Conservation (phyloP, 2,797 vertebrate genomes). For the Heliangelus exortis region DNA sequence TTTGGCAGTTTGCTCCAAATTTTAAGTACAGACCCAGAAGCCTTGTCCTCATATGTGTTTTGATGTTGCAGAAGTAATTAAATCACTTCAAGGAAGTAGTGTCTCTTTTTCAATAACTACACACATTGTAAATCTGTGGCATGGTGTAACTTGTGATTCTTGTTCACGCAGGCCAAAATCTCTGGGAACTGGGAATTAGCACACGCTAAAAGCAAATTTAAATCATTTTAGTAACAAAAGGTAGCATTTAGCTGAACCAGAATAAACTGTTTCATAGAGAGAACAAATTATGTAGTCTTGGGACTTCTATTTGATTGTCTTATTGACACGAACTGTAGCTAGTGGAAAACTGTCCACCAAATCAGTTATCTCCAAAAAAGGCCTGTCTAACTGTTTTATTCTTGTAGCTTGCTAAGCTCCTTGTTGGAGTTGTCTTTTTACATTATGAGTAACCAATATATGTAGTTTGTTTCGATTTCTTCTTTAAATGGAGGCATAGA, state of each 20-base stretch:
- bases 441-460: not conserved
- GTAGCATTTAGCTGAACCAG: not conserved
- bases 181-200: not conserved
- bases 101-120: not conserved
- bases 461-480: conserved; percentile 39
- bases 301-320: not conserved
- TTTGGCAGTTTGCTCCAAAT: not conserved
- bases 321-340: not conserved
- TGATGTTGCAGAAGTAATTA: not conserved
- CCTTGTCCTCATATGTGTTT: not conserved
- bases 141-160: not conserved
- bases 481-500: conserved; percentile 24
- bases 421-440: not conserved
- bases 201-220: not conserved
- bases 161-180: not conserved
- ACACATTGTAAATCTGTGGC: not conserved
- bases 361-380: not conserved
- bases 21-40: not conserved
- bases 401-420: conserved; percentile 25
- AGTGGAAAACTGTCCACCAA: not conserved
- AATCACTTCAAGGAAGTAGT: not conserved
- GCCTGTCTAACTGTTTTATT: conserved; percentile 25
- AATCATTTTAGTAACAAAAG: not conserved
- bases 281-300: not conserved
- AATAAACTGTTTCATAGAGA: not conserved